Evolutionary conservation across 2,113 vertebrate species (phyloP), one percentile per base, ranked within the genome.

Genomic region (Pavo muticus): DNA sequence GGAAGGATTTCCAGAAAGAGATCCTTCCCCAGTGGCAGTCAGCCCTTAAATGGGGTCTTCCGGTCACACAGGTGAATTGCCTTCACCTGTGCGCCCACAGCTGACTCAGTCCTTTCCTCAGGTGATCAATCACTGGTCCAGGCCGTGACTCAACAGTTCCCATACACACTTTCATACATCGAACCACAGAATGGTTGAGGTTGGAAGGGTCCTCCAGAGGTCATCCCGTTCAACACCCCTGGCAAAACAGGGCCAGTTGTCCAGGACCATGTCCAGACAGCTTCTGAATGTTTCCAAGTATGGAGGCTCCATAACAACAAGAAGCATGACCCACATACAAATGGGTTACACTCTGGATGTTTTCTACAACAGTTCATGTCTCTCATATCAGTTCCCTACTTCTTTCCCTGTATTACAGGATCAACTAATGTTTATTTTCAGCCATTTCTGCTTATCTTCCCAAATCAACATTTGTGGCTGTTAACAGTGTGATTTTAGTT

Each of bases 321-420:
- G 35, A 44, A 4, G 13, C 12, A 48, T 27, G 77, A 39, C 39
- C 25, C 12, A 13, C 1, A 2, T 47, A 21, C 32, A 8, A 29
- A 42, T 0, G 0, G 11, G 35, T 57, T 54, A 57, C 6, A 2
- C 30, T 39, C 60, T 6, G 13, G 29, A 37, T 25, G 30, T 30
- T 44, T 24, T 79, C 50, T 40, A 59, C 29, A 63, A 37, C 2
- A 64, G 73, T 23, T 74, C 35, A 27, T 23, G 18, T 10, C 40
- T 77, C 14, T 24, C 29, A 11, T 4, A 54, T 14, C 25, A 67
- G n/a, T 48, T 61, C 17, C 14, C n/a, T 44, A 59, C 21, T 19
- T 70, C 30, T 30, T 70, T 64, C 59, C 39, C 52, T n/a, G 48
- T 44, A 7, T 82, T 21, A 47, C 17, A 61, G 45, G 40, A 61